Base-by-base conservation (phyloP, 2,113 vertebrate species). In the Sceloporus undulatus region DNA sequence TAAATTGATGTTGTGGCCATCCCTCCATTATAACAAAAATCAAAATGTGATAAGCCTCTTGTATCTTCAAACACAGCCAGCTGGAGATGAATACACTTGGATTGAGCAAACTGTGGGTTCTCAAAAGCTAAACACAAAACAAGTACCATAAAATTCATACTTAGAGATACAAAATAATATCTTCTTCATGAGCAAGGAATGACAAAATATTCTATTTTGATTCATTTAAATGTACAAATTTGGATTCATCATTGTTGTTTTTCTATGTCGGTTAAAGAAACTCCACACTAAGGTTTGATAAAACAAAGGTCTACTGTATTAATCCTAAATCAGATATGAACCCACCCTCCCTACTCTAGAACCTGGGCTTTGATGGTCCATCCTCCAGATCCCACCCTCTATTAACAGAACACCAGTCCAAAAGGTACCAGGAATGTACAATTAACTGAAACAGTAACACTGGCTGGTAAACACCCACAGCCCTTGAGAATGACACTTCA, bases 261-360 rank as follows among this genome's bases (percentile, higher is more conserved):
- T 48, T 68, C 40, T 42, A 62, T 56, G 66, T 13, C 34, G 38
- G 52, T 73, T 48, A 71, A 89, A 78, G 59, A 84, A 83, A 88
- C 29, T 40, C 66, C 82, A 65, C 16, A 54, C 42, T 42, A 79
- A 66, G 56, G 73, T 52, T 21, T 82, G 34, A 38, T 29, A 5
- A 54, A 89, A 89, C 87, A 68, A 87, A 88, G 16, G 75, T 79
- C 79, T 82, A 42, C 34, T 91, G 83, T 18, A 82, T 85, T 85
- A 76, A 23, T 88, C 56, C 29, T 62, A 59, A 70, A 1, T 52
- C 80, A 88, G 7, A 40, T 85, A 89, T 79, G 38, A 18, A 25
- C 8, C 38, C 71, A 29, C 65, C 65, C 73, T 3, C 38, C 70
- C 65, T 27, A 78, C 21, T 9, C 0, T 65, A 70, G 34, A 66